These are phyloP conservation scores for Fragum sueziense DNA, from an alignment of 2,888 invertebrate species.

Conservation along the genomic window DNA sequence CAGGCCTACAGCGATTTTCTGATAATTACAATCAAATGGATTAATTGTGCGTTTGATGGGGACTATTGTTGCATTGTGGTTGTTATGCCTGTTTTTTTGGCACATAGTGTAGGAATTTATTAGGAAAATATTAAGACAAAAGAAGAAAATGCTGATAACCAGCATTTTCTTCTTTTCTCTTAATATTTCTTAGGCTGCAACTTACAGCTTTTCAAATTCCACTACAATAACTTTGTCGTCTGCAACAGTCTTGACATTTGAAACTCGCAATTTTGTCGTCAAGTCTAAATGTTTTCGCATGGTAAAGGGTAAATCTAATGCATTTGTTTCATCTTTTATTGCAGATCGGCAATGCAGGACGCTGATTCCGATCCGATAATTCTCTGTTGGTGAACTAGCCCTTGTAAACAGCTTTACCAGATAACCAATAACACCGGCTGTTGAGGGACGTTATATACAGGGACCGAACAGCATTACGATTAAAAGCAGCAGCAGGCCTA, in stretches of 20 bases:
- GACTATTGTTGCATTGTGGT: neutral
- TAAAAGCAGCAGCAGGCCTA: neutral
- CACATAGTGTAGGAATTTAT: no score
- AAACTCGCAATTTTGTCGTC: no score
- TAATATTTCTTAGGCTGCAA: no score
- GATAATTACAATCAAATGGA: neutral
- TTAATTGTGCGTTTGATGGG: neutral
- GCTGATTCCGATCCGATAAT: no score
- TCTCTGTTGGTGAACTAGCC: neutral
- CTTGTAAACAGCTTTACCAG: neutral
- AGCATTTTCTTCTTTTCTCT: no score
- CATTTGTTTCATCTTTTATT: neutral
- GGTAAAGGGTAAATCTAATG: no score
- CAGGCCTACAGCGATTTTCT: neutral
- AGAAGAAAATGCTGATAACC: no score
- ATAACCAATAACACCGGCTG: neutral
- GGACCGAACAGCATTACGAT: neutral
- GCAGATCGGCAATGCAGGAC: neutral
- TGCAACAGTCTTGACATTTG: no score
- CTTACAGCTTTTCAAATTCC: no score
- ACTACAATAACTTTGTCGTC: no score
- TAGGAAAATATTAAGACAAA: no score
- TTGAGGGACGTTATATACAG: neutral
- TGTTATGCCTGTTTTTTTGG: neutral
- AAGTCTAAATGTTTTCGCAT: no score